Base-by-base conservation (phyloP, 92 coral and sea anemone genomes). In the Pocillopora grandis region DNA sequence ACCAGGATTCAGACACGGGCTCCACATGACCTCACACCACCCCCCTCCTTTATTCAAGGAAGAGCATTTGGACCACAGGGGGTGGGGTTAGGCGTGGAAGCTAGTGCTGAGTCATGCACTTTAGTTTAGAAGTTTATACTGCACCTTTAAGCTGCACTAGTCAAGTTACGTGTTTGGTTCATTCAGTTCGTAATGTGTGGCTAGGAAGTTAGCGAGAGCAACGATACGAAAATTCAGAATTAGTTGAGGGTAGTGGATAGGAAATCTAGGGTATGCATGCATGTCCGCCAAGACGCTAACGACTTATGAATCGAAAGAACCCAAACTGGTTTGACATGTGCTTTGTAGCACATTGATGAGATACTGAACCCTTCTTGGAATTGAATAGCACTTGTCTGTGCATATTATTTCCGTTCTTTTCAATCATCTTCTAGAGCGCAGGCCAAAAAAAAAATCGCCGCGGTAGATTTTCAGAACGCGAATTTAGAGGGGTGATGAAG, bases 1-100 rank as follows among this genome's bases (percentile, higher is more conserved):
- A 82, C 79, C 66, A 64, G 31, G 80, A 64, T 75, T 74, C 72
- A 83, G 86, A 73, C 56, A 65, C 55, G 49, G 72, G 80, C 80
- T 73, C 73, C 72, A 69, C 77, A 60, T 31, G 67, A 69, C 81
- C 60, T 13, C 49, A 67, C 27, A 13, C 75, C 76, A 36, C 70
- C 85, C 70, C 70, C 62, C 75, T 15, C 70, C 62, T 66, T 11
- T 12, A 27, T 3, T 14, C 16, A 17, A 21, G 16, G 67, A 33
- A 58, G 42, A 62, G n/a, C 48, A 56, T 12, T 1, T 48, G 27
- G 62, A 58, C 36, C 13, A 12, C 55, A 42, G 79, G 31, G 80
- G 80, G 76, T 70, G 79, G 74, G 62, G n/a, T 65, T 57, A 20
- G 77, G 71, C 37, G 59, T 71, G 77, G 77, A 80, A 27, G 69